Base-by-base conservation (phyloP, 2,888 invertebrate species). In the Pyrocoelia pectoralis region DNA sequence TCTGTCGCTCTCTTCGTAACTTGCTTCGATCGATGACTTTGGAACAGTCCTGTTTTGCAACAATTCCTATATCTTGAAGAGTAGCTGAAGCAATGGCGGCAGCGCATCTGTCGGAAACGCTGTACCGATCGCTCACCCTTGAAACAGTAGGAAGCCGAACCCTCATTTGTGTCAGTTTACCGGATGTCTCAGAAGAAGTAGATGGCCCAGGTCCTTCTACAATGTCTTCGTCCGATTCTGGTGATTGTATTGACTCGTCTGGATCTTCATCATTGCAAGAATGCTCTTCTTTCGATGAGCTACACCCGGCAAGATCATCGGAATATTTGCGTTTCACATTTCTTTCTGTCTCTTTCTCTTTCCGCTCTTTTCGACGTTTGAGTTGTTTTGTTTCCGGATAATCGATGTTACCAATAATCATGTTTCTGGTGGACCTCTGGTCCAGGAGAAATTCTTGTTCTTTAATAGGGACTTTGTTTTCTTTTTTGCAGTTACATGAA, bases 1-100 rank as follows among this genome's bases (percentile, higher is more conserved):
- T 58, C 54, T 65, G 48, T 18, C 48, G 68, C 52, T 57, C 60
- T 46, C 18, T 48, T 18, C 18, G 19, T 3, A 48, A n/a, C 15
- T 48, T 17, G 18, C 48, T 48, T n/a, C 48, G 15, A 48, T 48
- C 48, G 3, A 48, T 17, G 18, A 48, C 18, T 18, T 15, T 17
- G 10, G 48, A 48, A 48, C 10, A 6, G 18, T 48, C 18, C 17
- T 48, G 3, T 48, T 17, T 19, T 8, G 18, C n/a, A 10, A 48
- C 19, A 48, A 17, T 48, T 1, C 15, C 48, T n/a, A 48, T 17
- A 17, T 48, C 18, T 2, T 48, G 48, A 17, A 48, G 18, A n/a
- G 18, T 17, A 18, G 48, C 48, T 17, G 18, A 18, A 17, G 48
- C n/a, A 18, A 48, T 18, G 5, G 48, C 48, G 4, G 48, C 17